phyloP scores from a whole-genome alignment of 1,140 invertebrate genomes.

The Magallana gigas region DNA sequence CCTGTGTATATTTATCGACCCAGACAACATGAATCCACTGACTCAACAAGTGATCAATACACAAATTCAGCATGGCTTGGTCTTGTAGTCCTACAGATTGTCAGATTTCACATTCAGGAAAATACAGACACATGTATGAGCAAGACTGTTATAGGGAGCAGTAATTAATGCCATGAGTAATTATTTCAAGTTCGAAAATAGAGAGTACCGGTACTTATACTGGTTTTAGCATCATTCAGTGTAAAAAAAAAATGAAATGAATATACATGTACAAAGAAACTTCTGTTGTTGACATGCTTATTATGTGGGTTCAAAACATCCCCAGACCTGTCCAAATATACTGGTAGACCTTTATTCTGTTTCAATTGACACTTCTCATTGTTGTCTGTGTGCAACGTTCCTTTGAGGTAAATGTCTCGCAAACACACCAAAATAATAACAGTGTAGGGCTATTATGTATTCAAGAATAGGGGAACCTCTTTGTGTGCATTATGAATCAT shows the following conservation, averaged over 20 bases:
- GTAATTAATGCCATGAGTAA: no score
- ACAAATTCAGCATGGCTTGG: not conserved
- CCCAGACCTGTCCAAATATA: not conserved
- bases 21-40: not conserved
- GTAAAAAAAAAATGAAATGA: no score
- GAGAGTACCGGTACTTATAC: no score
- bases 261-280: no score
- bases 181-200: no score
- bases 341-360: not conserved
- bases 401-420: not conserved
- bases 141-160: no score
- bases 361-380: not conserved
- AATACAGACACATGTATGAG: no score
- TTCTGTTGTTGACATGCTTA: not conserved
- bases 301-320: not conserved
- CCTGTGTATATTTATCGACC: not conserved
- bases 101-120: no score
- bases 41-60: not conserved
- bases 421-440: not conserved
- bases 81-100: no score
- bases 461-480: not conserved
- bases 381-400: not conserved
- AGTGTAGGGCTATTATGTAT: not conserved
- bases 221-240: no score
- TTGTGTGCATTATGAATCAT: conserved; percentile 1